Conservation (phyloP, 2,888 invertebrate genomes). For the Psococerastis gibbosa region DNA sequence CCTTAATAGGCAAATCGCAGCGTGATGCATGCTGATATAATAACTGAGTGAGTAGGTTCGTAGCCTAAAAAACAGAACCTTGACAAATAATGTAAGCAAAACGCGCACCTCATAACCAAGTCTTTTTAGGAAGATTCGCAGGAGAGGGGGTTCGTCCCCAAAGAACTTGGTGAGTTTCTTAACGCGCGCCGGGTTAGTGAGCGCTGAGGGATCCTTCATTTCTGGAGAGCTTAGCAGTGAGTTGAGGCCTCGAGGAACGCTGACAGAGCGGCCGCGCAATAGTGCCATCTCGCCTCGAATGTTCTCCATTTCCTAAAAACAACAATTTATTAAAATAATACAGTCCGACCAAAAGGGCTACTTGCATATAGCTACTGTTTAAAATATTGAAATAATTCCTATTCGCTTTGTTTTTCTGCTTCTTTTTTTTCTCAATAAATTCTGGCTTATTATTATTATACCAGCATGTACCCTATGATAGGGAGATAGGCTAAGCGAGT, state of each 20-base stretch:
- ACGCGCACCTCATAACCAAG: conserved; percentile 75
- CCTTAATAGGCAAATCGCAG: no score
- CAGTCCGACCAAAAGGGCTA: neutral
- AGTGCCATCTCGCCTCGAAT: conserved; percentile 66
- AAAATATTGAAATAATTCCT: no score
- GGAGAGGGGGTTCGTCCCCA: conserved; percentile 79
- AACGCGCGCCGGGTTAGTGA: conserved; percentile 72
- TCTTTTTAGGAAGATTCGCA: conserved; percentile 74
- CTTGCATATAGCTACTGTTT: neutral
- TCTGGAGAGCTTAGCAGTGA: conserved; percentile 13
- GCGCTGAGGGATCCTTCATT: conserved; percentile 29
- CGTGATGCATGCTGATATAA: no score
- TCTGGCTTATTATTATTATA: no score
- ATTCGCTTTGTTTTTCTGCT: no score
- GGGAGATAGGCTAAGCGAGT: no score
- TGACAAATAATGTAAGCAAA: no score
- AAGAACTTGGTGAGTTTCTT: conserved; percentile 84
- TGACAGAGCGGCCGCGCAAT: conserved; percentile 44
- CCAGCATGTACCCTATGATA: no score
- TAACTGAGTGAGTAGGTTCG: no score
- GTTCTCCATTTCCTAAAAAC: conserved; percentile 59
- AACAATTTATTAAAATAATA: conserved; percentile 12
- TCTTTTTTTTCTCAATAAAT: no score
- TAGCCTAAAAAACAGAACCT: neutral
- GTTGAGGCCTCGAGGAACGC: conserved; percentile 32